Conservation (phyloP, 2,888 invertebrate genomes). For the Sthenelais limicola region DNA sequence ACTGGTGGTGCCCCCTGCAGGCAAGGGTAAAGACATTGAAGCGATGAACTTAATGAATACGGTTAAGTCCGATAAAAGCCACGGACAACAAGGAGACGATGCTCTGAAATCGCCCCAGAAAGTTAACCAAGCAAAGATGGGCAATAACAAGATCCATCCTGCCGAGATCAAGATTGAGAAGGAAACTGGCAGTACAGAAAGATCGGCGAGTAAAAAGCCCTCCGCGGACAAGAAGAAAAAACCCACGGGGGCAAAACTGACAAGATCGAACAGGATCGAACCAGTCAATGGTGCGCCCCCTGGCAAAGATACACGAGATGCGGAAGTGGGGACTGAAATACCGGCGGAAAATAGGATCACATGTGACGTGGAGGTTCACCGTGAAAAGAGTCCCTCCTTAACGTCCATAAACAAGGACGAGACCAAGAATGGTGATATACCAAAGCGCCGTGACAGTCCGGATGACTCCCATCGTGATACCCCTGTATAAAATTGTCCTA, state of each 20-base stretch:
- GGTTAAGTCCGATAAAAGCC: too few relatives aligned
- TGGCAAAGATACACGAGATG: not conserved
- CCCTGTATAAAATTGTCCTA: too few relatives aligned
- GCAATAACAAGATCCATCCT: conserved; percentile 33
- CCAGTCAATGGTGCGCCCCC: not conserved
- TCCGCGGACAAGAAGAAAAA: conserved; percentile 14
- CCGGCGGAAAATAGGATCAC: conserved; percentile 61
- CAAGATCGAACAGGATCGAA: conserved; percentile 12
- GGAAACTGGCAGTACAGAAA: not conserved
- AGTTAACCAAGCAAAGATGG: too few relatives aligned
- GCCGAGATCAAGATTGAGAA: conserved; percentile 5
- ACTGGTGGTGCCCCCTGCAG: not conserved
- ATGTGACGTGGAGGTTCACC: conserved; percentile 64
- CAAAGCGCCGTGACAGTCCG: not conserved
- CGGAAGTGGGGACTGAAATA: conserved; percentile 43
- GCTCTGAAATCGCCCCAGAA: too few relatives aligned
- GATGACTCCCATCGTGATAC: too few relatives aligned
- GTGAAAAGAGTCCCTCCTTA: conserved; percentile 58
- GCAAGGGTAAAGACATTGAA: too few relatives aligned
- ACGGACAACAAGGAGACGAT: too few relatives aligned
- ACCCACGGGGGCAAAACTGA: not conserved
- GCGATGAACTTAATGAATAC: too few relatives aligned
- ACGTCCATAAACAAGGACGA: not conserved
- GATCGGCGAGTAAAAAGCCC: conserved; percentile 6
- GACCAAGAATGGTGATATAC: not conserved